Conservation (phyloP, 2,888 invertebrate species). For the Thera britannica region DNA sequence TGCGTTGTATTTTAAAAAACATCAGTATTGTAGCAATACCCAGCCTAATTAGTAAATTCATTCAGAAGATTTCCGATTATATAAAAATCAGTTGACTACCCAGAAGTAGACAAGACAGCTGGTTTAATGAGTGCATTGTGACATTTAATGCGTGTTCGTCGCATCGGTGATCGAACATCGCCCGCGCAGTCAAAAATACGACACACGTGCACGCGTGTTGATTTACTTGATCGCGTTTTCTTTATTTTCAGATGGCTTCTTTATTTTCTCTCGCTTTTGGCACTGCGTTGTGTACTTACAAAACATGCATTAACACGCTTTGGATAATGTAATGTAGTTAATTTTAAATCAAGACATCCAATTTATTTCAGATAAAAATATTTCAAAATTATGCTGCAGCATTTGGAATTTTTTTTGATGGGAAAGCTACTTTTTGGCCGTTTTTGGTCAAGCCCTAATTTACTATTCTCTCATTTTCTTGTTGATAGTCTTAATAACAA, state of each 20-base stretch:
- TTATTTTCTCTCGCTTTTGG: slow-evolving; percentile 25
- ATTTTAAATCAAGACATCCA: slow-evolving; percentile 14
- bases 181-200: slow-evolving; percentile 44
- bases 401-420: no score
- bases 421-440: no score
- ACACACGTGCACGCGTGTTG: slow-evolving; percentile 39
- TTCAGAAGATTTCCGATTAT: not conserved
- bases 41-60: not conserved
- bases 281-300: slow-evolving; percentile 20
- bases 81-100: slow-evolving; percentile 8
- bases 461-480: no score
- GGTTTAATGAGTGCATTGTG: slow-evolving; percentile 32
- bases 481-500: no score
- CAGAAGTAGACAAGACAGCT: slow-evolving; percentile 16
- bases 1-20: not conserved
- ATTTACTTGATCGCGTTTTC: slow-evolving; percentile 24
- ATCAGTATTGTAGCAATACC: not conserved
- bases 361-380: not conserved
- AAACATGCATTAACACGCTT: slow-evolving; percentile 30
- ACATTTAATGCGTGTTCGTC: slow-evolving; percentile 42
- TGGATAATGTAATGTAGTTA: not conserved
- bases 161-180: slow-evolving; percentile 34
- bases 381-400: no score
- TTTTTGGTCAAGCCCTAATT: no score
- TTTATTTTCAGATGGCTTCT: slow-evolving; percentile 20